Conservation (phyloP, 2,113 vertebrate species). For the Cryptotis parvus region DNA sequence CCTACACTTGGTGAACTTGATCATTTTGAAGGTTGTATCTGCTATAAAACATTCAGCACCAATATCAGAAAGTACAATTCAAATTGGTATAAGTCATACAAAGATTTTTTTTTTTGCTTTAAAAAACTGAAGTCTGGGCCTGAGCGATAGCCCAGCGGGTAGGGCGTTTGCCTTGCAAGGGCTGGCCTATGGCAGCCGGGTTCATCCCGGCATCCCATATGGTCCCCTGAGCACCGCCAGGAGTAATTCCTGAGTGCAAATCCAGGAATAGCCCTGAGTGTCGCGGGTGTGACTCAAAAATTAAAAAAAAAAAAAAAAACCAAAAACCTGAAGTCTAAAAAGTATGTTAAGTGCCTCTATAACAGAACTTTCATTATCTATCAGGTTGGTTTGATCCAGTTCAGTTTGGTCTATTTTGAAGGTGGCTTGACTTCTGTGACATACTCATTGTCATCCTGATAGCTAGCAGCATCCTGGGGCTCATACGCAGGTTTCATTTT, state of each 20-base stretch:
- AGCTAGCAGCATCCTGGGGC: neutral
- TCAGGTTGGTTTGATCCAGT: neutral
- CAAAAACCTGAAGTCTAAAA: neutral
- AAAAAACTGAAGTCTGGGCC: too few relatives aligned
- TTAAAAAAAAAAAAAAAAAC: too few relatives aligned
- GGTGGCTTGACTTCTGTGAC: constrained; percentile 12
- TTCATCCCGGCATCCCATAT: too few relatives aligned
- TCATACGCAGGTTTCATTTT: neutral
- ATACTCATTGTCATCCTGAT: neutral
- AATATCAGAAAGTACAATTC: constrained; percentile 2
- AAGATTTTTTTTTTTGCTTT: neutral
- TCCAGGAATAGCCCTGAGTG: too few relatives aligned
- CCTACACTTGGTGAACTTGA: neutral
- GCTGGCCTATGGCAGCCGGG: too few relatives aligned
- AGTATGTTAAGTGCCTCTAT: neutral
- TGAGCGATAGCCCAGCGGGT: too few relatives aligned
- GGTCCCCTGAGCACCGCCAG: too few relatives aligned
- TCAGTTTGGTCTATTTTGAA: neutral
- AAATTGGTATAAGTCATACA: constrained; percentile 2
- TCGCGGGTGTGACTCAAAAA: too few relatives aligned
- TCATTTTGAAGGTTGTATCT: neutral
- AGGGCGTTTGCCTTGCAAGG: too few relatives aligned
- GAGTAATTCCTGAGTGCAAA: too few relatives aligned
- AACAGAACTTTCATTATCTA: too few relatives aligned
- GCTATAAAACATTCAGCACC: neutral